Evolutionary conservation across 2,888 invertebrate genomes (phyloP).

Genomic region (Hypomecis punctinalis): DNA sequence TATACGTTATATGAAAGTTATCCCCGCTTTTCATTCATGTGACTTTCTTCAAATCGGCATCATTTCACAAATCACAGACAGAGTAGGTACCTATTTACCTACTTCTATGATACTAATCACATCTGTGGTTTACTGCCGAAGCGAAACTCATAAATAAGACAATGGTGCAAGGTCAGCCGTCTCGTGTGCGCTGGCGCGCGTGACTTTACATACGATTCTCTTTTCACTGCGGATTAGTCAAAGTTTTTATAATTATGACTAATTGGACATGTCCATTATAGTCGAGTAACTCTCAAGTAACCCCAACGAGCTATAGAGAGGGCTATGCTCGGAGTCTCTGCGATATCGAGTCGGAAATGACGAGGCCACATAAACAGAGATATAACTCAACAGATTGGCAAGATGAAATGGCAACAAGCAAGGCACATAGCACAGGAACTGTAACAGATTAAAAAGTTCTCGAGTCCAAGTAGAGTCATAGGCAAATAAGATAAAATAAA

Average conservation of each 20-base stretch:
- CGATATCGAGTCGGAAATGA: too few species aligned
- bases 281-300: too few species aligned
- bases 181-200: background rate
- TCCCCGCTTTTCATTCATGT: background rate
- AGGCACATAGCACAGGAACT: too few species aligned
- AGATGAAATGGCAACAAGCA: too few species aligned
- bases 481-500: too few species aligned
- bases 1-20: background rate
- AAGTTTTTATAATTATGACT: background rate
- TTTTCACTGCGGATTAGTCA: background rate
- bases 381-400: too few species aligned
- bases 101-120: background rate
- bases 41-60: background rate
- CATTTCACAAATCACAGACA: background rate
- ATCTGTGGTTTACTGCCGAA: slow-evolving; percentile 20
- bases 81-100: background rate
- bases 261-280: too few species aligned
- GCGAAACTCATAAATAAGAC: slow-evolving; percentile 8
- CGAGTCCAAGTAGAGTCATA: too few species aligned
- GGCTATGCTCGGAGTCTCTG: too few species aligned
- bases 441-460: too few species aligned
- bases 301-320: too few species aligned
- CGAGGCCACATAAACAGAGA: too few species aligned
- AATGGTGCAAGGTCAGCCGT: slow-evolving; percentile 10
- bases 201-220: background rate